A percentile compares a stretch with the other conserved stretches of the same genome.
phyloP scores from a whole-genome alignment of 2,888 invertebrate genomes.

The Zhengitettix transpicula region DNA sequence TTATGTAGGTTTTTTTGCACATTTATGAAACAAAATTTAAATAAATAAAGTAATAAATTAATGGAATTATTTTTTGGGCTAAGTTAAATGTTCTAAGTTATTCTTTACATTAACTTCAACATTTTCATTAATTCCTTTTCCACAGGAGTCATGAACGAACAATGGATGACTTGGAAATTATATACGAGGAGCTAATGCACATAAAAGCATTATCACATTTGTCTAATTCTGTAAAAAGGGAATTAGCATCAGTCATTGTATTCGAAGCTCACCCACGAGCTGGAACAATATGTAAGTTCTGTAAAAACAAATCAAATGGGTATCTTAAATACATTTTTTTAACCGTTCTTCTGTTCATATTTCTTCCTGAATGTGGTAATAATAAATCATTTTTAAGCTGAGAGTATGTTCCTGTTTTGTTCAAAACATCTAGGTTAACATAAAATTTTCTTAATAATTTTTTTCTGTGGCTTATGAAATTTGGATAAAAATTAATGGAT shows the following conservation, averaged over 20 bases:
- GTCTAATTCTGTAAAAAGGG: slow-evolving; percentile 64
- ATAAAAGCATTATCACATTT: slow-evolving; percentile 66
- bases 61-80: no score
- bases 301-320: neutral
- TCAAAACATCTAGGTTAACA: no score
- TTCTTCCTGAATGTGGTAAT: neutral
- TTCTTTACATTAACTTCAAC: neutral
- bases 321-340: neutral
- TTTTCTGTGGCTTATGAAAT: no score
- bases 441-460: no score
- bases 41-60: no score
- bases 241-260: slow-evolving; percentile 59
- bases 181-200: slow-evolving; percentile 67
- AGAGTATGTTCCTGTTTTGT: no score
- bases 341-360: neutral
- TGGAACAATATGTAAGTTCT: slow-evolving; percentile 55
- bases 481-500: no score
- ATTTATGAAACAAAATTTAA: no score
- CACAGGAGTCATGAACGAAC: slow-evolving; percentile 56
- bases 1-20: no score
- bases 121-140: slow-evolving; percentile 7
- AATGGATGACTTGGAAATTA: slow-evolving; percentile 60
- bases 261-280: slow-evolving; percentile 64
- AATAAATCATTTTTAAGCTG: no score
- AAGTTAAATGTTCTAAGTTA: neutral